A percentile compares a stretch with the other conserved stretches of the same genome.
These are phyloP conservation scores for Tetrapedia diversipes DNA, from an alignment of 2,888 invertebrate species.

Conservation along the genomic window DNA sequence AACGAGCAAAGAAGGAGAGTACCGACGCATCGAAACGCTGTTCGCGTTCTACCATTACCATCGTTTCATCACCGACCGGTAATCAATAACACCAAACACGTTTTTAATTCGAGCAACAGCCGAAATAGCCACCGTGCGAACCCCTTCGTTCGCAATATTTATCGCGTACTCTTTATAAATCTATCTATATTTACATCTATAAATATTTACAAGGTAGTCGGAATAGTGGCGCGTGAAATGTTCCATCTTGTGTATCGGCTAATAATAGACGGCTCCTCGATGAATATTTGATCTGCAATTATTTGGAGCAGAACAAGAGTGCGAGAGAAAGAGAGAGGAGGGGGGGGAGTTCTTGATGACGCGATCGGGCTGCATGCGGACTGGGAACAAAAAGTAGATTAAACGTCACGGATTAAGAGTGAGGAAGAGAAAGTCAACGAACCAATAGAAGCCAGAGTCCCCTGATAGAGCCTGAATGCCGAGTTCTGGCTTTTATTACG, in stretches of 20 bases:
- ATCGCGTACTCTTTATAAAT: not conserved
- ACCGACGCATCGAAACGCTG: not conserved
- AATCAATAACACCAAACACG: conserved; percentile 31
- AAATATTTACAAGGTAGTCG: not conserved
- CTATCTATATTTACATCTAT: too few relatives aligned
- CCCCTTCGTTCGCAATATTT: not conserved
- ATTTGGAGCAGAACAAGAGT: not conserved
- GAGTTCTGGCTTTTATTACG: conserved; percentile 65
- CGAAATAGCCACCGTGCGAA: conserved; percentile 9
- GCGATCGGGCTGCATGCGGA: not conserved
- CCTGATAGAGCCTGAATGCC: conserved; percentile 65
- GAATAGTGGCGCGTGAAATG: not conserved
- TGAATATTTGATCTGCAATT: not conserved
- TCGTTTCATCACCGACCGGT: not conserved
- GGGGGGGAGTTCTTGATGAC: not conserved
- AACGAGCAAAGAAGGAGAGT: conserved; percentile 9
- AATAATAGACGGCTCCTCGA: not conserved
- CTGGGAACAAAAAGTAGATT: conserved; percentile 56
- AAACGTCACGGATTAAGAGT: conserved; percentile 62
- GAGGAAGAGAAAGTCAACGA: conserved; percentile 69
- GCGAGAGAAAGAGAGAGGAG: too few relatives aligned
- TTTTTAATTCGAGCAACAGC: conserved; percentile 11
- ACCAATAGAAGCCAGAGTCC: conserved; percentile 58
- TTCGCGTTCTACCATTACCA: conserved; percentile 5
- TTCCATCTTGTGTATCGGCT: not conserved